Percentiles rank a stretch among this genome's conserved stretches.
These are phyloP conservation scores for Cephus nigrinus DNA, from an alignment of 2,888 invertebrate genomes.

Conservation along the genomic window DNA sequence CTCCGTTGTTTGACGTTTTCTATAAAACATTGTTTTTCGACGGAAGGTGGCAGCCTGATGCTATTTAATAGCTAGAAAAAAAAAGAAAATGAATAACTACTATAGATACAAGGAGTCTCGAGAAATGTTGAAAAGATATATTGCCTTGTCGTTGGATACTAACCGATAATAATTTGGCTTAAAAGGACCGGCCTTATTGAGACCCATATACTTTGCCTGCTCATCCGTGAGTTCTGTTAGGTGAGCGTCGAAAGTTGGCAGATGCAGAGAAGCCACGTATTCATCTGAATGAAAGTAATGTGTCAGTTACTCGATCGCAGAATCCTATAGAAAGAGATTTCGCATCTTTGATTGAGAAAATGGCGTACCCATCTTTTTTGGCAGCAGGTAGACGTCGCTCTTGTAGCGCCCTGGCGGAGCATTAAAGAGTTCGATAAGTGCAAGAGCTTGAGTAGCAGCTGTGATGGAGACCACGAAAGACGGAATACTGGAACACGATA, in stretches of 20 bases:
- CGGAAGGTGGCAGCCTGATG: too few relatives aligned
- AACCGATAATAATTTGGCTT: slow-evolving; percentile 99
- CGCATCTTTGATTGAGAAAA: not conserved
- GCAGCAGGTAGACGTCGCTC: slow-evolving; percentile 95
- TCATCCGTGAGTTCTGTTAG: slow-evolving; percentile 95
- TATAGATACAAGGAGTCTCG: too few relatives aligned
- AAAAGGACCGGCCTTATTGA: slow-evolving; percentile 98
- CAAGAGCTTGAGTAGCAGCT: slow-evolving; percentile 95
- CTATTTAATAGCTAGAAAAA: too few relatives aligned
- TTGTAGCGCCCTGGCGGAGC: slow-evolving; percentile 95
- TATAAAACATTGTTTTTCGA: too few relatives aligned
- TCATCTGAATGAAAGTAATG: slow-evolving; percentile 76
- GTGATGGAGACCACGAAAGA: slow-evolving; percentile 99
- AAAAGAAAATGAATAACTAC: too few relatives aligned
- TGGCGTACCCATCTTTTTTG: slow-evolving; percentile 95
- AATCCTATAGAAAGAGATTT: not conserved
- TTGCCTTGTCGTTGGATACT: slow-evolving; percentile 17
- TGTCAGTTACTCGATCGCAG: too few relatives aligned
- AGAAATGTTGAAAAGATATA: too few relatives aligned
- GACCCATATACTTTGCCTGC: slow-evolving; percentile 96
- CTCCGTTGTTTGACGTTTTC: too few relatives aligned
- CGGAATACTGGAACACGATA: slow-evolving; percentile 96
- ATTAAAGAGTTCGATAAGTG: slow-evolving; percentile 96
- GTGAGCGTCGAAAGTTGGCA: slow-evolving; percentile 97
- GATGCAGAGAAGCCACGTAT: slow-evolving; percentile 96